Conservation (phyloP, 1,140 invertebrate genomes). For the Arctopsyche grandis region DNA sequence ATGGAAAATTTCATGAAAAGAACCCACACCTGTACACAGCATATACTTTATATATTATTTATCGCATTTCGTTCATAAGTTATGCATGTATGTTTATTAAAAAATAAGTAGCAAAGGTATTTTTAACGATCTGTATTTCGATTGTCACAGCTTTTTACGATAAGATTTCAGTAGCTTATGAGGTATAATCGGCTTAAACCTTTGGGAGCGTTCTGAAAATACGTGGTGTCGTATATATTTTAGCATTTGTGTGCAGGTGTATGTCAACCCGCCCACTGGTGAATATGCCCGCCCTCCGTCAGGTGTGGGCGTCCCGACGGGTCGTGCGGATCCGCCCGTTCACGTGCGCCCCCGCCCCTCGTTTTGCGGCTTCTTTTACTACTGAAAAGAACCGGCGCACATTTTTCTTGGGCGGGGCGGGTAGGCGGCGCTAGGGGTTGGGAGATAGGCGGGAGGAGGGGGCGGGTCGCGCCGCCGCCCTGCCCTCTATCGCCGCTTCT, state of each 20-base stretch:
- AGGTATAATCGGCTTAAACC: no score
- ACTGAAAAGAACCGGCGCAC: neutral
- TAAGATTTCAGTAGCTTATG: no score
- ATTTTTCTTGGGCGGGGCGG: constrained; percentile 28
- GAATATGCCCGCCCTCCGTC: neutral
- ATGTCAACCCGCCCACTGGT: neutral
- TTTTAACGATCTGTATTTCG: no score
- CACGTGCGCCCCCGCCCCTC: constrained; percentile 29
- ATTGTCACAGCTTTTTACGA: no score
- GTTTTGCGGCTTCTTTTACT: constrained; percentile 19
- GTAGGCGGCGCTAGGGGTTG: constrained; percentile 36
- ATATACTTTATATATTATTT: no score
- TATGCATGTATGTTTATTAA: no score
- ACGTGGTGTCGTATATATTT: no score
- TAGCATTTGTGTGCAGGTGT: neutral
- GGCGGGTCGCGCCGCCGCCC: constrained; percentile 49
- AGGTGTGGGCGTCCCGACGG: constrained; percentile 15
- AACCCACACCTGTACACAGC: no score
- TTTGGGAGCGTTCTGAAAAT: no score
- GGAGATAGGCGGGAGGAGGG: constrained; percentile 33
- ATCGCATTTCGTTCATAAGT: no score
- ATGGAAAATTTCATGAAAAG: no score
- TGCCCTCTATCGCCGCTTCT: constrained; percentile 42
- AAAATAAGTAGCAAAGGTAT: no score
- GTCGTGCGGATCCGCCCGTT: constrained; percentile 27